Conservation (phyloP, 2,113 vertebrate species). For the Garra rufa region DNA sequence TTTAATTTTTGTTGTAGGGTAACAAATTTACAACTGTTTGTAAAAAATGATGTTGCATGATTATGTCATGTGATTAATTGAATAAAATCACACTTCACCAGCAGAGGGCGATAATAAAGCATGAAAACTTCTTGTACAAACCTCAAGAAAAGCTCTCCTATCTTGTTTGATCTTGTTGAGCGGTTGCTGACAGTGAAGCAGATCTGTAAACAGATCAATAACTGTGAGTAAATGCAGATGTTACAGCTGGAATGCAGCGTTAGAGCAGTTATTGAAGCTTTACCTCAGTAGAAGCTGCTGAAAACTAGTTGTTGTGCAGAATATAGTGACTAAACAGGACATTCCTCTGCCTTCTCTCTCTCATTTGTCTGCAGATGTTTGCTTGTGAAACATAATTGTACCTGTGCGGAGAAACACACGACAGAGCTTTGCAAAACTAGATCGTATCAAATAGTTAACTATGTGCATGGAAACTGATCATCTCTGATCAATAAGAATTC, state of each 20-base stretch:
- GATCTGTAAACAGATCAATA: background rate
- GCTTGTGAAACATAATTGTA: background rate
- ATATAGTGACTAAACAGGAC: background rate
- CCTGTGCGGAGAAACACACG: no score
- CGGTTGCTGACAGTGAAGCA: background rate
- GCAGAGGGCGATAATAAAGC: background rate
- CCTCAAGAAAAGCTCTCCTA: background rate
- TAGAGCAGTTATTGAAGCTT: background rate
- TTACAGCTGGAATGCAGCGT: background rate
- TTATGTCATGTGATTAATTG: background rate
- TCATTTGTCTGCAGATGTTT: conserved; percentile 7
- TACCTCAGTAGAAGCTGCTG: background rate
- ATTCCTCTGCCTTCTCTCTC: background rate
- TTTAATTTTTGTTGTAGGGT: background rate
- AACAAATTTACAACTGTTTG: background rate
- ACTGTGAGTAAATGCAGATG: background rate
- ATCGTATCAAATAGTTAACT: background rate
- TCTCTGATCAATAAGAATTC: no score
- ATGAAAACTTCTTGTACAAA: background rate
- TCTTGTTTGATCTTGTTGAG: no score
- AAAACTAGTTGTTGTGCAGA: background rate
- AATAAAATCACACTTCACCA: background rate
- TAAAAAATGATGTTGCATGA: no score
- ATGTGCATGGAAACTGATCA: no score
- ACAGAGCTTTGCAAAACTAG: no score